Conservation (phyloP, 2,888 invertebrate species). For the Lampropteryx suffumata region DNA sequence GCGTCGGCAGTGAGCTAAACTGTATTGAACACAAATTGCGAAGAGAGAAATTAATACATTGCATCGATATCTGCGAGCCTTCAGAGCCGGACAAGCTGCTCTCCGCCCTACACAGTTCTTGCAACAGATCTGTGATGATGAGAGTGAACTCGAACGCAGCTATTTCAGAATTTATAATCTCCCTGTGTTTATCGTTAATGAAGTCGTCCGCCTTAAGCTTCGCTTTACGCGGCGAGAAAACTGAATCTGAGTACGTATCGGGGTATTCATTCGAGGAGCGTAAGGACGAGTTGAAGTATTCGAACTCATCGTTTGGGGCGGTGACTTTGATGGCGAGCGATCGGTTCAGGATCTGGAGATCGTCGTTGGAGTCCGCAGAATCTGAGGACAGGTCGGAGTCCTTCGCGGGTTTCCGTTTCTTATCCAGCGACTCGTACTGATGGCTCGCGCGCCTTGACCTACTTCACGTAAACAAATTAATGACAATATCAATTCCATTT, state of each 20-base stretch:
- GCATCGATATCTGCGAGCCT: slow-evolving; percentile 80
- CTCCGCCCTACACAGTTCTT: slow-evolving; percentile 79
- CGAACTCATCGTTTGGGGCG: slow-evolving; percentile 83
- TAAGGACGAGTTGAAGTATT: slow-evolving; percentile 80
- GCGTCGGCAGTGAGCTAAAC: slow-evolving; percentile 75
- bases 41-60: slow-evolving; percentile 83
- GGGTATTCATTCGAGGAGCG: slow-evolving; percentile 62
- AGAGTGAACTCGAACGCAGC: slow-evolving; percentile 82
- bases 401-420: slow-evolving; percentile 45
- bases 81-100: slow-evolving; percentile 76
- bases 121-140: slow-evolving; percentile 81
- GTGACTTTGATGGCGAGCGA: slow-evolving; percentile 81
- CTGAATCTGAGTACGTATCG: slow-evolving; percentile 60
- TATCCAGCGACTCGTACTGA: slow-evolving; percentile 49
- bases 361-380: slow-evolving; percentile 74
- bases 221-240: slow-evolving; percentile 57
- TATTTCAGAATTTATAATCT: slow-evolving; percentile 78
- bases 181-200: slow-evolving; percentile 75
- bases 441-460: slow-evolving; percentile 55
- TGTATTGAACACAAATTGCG: slow-evolving; percentile 84
- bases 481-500: too few species aligned
- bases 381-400: slow-evolving; percentile 66
- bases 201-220: slow-evolving; percentile 80
- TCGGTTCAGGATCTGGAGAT: slow-evolving; percentile 73
- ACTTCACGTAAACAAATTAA: neutral